Conservation (phyloP, 2,113 vertebrate species). For the Lasiurus borealis region DNA sequence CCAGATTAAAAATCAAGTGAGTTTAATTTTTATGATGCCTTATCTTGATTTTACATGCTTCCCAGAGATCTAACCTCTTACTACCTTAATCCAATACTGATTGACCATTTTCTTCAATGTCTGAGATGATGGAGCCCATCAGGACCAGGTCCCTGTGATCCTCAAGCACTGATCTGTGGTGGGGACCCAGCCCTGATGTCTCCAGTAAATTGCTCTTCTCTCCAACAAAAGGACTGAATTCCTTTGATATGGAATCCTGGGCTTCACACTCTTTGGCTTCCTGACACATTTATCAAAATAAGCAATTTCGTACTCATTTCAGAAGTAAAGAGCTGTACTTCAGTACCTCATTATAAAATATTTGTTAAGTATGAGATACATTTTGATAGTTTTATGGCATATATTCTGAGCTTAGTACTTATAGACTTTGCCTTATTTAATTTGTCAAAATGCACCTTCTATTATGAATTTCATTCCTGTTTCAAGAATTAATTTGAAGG, state of each 20-base stretch:
- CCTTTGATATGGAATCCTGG: neutral
- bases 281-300: neutral
- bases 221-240: neutral
- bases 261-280: neutral
- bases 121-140: fast-evolving
- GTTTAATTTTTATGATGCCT: neutral
- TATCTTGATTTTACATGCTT: neutral
- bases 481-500: neutral
- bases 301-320: neutral
- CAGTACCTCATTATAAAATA: neutral
- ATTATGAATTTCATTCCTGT: neutral
- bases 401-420: neutral
- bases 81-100: neutral
- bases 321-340: neutral
- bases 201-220: neutral
- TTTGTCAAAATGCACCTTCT: neutral
- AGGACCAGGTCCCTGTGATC: neutral
- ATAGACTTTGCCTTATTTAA: neutral
- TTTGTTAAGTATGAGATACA: neutral
- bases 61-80: neutral
- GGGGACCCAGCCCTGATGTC: neutral
- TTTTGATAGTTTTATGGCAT: neutral
- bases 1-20: neutral
- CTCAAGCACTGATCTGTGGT: neutral
- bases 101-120: neutral